Percentiles rank a stretch among this genome's conserved stretches.
phyloP scores from a whole-genome alignment of 2,113 vertebrate genomes.

The Strigops habroptila region DNA sequence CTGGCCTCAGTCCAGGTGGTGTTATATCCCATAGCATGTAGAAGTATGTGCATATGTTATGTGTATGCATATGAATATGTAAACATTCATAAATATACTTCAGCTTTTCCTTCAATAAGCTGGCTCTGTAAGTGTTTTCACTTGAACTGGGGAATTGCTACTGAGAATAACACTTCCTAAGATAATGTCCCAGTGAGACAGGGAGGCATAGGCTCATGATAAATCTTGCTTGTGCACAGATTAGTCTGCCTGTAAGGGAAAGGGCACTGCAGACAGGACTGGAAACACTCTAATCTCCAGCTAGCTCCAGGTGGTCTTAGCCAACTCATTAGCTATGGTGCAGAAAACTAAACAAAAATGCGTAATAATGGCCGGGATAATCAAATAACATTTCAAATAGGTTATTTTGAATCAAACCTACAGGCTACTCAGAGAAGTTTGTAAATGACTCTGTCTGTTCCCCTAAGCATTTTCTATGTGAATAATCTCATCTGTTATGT shows the following conservation, averaged over 20 bases:
- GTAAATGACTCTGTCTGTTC: neutral
- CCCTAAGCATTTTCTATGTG: neutral
- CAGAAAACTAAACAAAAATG: neutral
- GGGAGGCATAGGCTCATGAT: neutral
- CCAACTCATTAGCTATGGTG: neutral
- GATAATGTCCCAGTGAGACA: constrained; percentile 2
- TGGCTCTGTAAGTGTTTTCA: neutral
- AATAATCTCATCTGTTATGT: neutral
- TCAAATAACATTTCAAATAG: neutral
- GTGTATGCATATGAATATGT: too few relatives aligned
- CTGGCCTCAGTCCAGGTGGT: constrained; percentile 2
- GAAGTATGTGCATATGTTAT: neutral
- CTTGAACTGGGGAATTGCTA: constrained; percentile 12
- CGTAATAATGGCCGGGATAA: neutral
- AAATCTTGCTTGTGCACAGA: neutral
- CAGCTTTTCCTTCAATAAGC: neutral
- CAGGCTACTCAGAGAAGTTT: neutral
- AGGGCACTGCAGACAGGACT: neutral
- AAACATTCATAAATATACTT: constrained; percentile 36
- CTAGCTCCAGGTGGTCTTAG: neutral
- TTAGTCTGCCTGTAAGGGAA: neutral
- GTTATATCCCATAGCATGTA: neutral
- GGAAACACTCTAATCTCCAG: neutral
- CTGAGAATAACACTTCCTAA: constrained; percentile 25
- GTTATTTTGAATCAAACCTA: neutral